Base-by-base conservation (phyloP, 2,888 invertebrate genomes). In the Atherix ibis region DNA sequence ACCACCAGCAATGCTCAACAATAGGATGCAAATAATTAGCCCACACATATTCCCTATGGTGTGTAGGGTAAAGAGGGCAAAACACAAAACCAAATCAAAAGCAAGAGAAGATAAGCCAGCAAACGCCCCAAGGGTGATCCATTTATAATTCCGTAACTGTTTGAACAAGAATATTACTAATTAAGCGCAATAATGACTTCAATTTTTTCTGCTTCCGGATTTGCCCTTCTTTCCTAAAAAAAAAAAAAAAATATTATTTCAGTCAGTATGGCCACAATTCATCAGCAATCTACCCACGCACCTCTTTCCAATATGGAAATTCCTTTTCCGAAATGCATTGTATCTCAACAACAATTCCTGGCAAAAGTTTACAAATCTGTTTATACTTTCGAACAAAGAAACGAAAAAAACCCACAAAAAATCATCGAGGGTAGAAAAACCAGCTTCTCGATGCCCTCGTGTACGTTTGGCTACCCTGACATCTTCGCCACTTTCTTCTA, bases 71-170 rank as follows among this genome's bases (percentile, higher is more conserved):
- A 22, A 22, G 10, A 22, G 22, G 22, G 10, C 6, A 10, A 22
- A 22, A 10, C 22, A 22, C 6, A 22, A 22, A 6, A 22, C 6
- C 22, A 22, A 8, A 22, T 6, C 25, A 25, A 22, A 29, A 24
- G 25, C 31, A 34, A 27, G 37, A 32, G 32, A 39, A 32, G 34
- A 37, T 32, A 36, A 29, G n/a, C 32, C 36, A 32, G 36, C 36
- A 36, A 39, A 36, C 34, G 37, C 28, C 39, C 39, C 32, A 24
- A 33, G 37, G 40, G 35, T 31, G 35, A 37, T 37, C 37, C 32
- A 40, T 40, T 40, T 40, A 40, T 40, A 40, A 40, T 40, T 40
- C 40, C 40, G 37, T 40, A 40, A 40, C 40, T 40, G 40, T 40
- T 40, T 40, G 37, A 40, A 40, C 40, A 40, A 40, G 40, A 37